Evolutionary conservation across 2,113 vertebrate species (phyloP).

Genomic region (Phylloscopus whistleri): DNA sequence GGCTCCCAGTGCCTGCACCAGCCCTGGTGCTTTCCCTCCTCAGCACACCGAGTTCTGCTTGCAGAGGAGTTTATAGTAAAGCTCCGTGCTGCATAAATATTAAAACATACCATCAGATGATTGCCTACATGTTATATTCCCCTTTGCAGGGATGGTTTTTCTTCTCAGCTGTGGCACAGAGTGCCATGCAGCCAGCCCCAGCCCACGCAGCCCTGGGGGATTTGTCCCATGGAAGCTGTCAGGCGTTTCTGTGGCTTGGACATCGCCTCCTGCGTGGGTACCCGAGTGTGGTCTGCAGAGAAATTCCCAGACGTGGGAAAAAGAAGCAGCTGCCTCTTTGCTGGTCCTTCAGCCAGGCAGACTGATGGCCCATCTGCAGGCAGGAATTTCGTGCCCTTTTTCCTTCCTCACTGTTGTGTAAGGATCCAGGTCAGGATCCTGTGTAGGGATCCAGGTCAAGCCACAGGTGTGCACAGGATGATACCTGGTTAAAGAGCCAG

Average conservation of each 20-base stretch:
- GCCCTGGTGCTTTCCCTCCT: background rate
- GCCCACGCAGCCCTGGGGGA: background rate
- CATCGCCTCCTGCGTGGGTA: background rate
- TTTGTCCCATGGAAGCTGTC: rapidly evolving
- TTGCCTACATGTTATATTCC: background rate
- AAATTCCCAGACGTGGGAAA: background rate
- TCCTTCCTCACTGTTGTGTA: rapidly evolving
- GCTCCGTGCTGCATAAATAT: background rate
- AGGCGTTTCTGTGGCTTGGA: background rate
- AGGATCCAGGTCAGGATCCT: background rate
- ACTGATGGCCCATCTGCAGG: background rate
- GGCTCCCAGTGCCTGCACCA: background rate
- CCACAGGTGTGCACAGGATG: background rate
- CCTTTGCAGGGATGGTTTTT: background rate
- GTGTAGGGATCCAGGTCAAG: rapidly evolving
- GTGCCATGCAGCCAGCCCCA: background rate
- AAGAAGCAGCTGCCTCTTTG: background rate
- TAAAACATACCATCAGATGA: background rate
- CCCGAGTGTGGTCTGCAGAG: background rate
- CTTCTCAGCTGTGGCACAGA: background rate
- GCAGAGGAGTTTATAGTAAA: background rate
- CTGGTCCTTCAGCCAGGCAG: background rate
- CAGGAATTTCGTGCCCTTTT: background rate
- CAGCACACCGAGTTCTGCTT: background rate
- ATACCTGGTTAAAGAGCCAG: background rate